These are phyloP conservation scores for Nannoperca australis DNA, from an alignment of 2,797 vertebrate genomes.

Conservation along the genomic window DNA sequence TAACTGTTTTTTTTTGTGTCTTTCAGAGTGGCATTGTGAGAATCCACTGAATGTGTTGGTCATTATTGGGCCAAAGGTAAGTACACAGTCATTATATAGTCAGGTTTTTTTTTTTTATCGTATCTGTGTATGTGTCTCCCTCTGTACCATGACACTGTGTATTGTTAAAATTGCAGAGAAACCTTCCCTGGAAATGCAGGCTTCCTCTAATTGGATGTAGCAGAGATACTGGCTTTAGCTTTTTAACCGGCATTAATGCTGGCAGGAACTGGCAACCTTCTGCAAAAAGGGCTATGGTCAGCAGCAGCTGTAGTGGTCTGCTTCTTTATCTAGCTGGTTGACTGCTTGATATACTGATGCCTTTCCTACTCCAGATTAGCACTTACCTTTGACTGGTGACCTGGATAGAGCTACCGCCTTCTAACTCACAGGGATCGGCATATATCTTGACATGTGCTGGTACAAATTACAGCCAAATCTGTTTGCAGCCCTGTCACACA, in stretches of 20 bases:
- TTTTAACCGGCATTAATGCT: conserved; percentile 74
- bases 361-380: conserved; percentile 33
- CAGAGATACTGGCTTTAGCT: conserved; percentile 74
- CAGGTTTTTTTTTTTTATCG: conserved; percentile 2
- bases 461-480: conserved; percentile 38
- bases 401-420: conserved; percentile 39
- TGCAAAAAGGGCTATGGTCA: conserved; percentile 28
- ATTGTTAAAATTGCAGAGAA: conserved; percentile 41
- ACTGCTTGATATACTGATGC: conserved; percentile 24
- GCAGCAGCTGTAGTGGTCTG: conserved; percentile 15
- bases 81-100: conserved; percentile 48
- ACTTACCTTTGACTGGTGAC: conserved; percentile 41
- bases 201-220: conserved; percentile 78
- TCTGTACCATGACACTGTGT: conserved; percentile 14
- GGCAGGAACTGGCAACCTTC: conserved; percentile 42
- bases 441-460: conserved; percentile 40
- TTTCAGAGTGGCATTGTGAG: conserved; percentile 92
- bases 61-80: conserved; percentile 93
- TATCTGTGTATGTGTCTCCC: conserved; percentile 13
- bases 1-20: conserved; percentile 31
- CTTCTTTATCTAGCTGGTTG: conserved; percentile 23
- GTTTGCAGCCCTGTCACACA: conserved; percentile 36
- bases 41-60: conserved; percentile 88
- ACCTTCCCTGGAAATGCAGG: conserved; percentile 38
- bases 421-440: conserved; percentile 32